Evolutionary conservation across 2,113 vertebrate species (phyloP).

Genomic region (Paedocypris sp.): DNA sequence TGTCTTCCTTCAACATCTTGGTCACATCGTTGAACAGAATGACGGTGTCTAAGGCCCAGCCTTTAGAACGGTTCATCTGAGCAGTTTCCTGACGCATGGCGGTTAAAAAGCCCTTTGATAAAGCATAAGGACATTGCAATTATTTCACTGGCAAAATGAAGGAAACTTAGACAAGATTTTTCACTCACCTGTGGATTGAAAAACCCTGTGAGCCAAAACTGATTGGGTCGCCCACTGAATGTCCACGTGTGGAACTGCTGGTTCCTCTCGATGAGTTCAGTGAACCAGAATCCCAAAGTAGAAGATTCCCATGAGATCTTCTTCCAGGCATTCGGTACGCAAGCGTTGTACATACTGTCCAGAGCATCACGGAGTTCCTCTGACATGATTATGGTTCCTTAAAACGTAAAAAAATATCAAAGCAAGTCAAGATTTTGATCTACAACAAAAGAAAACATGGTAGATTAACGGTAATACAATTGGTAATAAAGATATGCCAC

Average conservation of each 20-base stretch:
- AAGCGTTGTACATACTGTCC: slow-evolving; percentile 70
- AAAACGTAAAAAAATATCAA: not conserved
- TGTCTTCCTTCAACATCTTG: slow-evolving; percentile 71
- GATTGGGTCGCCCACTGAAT: slow-evolving; percentile 55
- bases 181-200: slow-evolving; percentile 72
- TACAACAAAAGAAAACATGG: too few relatives aligned
- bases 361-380: slow-evolving; percentile 71
- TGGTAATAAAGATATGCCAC: too few relatives aligned
- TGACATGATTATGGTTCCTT: slow-evolving; percentile 75
- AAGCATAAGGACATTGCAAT: not conserved
- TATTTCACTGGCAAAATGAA: too few relatives aligned
- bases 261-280: slow-evolving; percentile 73
- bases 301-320: slow-evolving; percentile 70
- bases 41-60: slow-evolving; percentile 72
- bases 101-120: slow-evolving; percentile 65
- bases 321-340: slow-evolving; percentile 66
- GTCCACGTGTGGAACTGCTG: slow-evolving; percentile 69
- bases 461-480: too few relatives aligned
- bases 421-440: too few relatives aligned
- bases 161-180: not conserved
- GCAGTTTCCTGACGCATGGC: slow-evolving; percentile 75
- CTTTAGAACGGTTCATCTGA: slow-evolving; percentile 59
- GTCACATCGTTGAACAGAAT: slow-evolving; percentile 68
- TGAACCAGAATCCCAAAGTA: slow-evolving; percentile 78
- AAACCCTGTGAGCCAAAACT: slow-evolving; percentile 77